Conservation (phyloP, 2,888 invertebrate species). For the Agriotes lineatus region DNA sequence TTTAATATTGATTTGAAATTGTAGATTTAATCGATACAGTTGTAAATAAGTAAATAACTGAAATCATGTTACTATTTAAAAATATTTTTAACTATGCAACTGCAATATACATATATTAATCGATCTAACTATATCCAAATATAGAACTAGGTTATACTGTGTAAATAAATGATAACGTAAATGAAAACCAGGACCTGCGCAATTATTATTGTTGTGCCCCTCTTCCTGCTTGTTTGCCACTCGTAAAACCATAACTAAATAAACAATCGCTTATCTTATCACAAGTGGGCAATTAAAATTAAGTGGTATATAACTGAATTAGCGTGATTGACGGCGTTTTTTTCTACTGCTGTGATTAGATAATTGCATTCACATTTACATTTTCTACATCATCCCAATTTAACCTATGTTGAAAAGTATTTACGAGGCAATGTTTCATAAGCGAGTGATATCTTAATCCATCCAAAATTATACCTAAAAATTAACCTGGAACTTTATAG, state of each 20-base stretch:
- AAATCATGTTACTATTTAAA: too few species aligned
- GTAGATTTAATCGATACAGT: too few species aligned
- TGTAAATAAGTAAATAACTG: too few species aligned
- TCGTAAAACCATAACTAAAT: background rate
- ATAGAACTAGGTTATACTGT: background rate
- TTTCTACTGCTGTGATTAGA: background rate
- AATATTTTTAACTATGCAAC: too few species aligned
- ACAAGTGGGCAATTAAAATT: constrained; percentile 37
- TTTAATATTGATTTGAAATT: too few species aligned
- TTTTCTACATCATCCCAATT: background rate
- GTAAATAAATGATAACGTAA: background rate
- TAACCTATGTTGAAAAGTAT: too few species aligned
- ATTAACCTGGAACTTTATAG: too few species aligned
- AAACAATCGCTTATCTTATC: constrained; percentile 36
- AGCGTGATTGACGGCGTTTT: background rate
- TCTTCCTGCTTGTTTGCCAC: background rate
- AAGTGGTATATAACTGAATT: constrained; percentile 13
- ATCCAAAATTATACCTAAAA: too few species aligned
- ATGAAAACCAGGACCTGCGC: background rate
- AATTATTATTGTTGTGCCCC: background rate
- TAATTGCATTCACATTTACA: background rate
- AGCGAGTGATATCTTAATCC: too few species aligned
- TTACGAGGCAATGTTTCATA: too few species aligned
- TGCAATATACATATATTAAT: too few species aligned
- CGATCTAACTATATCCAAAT: too few species aligned